These are phyloP conservation scores for Aporophyla lueneburgensis DNA, from an alignment of 2,888 invertebrate genomes.

Conservation along the genomic window DNA sequence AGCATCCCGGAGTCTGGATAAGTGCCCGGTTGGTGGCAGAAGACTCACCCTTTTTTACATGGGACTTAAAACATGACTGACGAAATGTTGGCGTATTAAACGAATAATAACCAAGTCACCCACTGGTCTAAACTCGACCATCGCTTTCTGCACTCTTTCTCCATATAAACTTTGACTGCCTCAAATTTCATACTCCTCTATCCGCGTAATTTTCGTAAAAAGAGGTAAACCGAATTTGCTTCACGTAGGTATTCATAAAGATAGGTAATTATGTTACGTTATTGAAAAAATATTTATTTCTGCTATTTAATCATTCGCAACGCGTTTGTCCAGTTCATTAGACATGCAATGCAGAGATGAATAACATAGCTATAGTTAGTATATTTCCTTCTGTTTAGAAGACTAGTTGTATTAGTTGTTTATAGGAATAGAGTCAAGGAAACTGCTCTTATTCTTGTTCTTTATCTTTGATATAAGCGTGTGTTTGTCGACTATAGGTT, in stretches of 20 bases:
- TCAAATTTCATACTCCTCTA: too few relatives aligned
- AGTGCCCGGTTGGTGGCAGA: not conserved
- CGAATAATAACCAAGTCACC: too few relatives aligned
- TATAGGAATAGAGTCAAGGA: conserved; percentile 51
- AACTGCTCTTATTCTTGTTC: conserved; percentile 24
- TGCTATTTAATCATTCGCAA: conserved; percentile 33
- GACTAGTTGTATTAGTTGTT: conserved; percentile 28
- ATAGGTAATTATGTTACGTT: too few relatives aligned
- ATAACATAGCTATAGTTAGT: conserved; percentile 20
- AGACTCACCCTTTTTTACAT: not conserved
- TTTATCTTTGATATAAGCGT: conserved; percentile 37
- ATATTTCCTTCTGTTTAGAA: conserved; percentile 12
- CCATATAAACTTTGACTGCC: too few relatives aligned
- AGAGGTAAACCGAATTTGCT: too few relatives aligned
- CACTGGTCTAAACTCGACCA: too few relatives aligned
- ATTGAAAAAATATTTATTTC: too few relatives aligned
- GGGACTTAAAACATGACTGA: not conserved
- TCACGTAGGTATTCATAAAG: too few relatives aligned
- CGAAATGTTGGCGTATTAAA: not conserved
- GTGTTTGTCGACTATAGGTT: conserved; percentile 17
- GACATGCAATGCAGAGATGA: conserved; percentile 22
- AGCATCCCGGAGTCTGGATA: too few relatives aligned
- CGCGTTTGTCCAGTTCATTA: conserved; percentile 5
- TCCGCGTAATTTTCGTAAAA: too few relatives aligned
- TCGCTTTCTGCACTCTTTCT: too few relatives aligned